Percentiles rank a stretch among this genome's conserved stretches.
Conservation (phyloP, 2,113 vertebrate genomes). For the Dicaeum eximium region DNA sequence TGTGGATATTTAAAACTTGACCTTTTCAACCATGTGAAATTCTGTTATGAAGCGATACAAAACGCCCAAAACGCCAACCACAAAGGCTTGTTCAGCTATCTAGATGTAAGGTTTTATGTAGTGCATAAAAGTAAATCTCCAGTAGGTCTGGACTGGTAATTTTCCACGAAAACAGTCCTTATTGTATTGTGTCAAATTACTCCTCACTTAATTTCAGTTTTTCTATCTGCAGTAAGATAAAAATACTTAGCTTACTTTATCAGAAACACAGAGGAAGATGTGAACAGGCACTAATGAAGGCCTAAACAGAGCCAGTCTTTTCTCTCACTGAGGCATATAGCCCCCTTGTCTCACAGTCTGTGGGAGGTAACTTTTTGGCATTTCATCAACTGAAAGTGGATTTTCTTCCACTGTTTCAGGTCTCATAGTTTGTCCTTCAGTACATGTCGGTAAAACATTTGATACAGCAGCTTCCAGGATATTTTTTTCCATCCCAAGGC, state of each 20-base stretch:
- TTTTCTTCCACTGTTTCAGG: constrained; percentile 24
- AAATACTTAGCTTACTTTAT: constrained; percentile 56
- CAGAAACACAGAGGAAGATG: constrained; percentile 20
- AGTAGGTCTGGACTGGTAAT: not conserved
- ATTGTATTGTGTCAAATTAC: not conserved
- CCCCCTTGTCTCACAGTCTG: constrained; percentile 82
- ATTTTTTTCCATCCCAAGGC: constrained; percentile 68
- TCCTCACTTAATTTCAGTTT: not conserved
- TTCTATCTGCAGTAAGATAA: constrained; percentile 38
- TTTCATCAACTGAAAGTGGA: constrained; percentile 49
- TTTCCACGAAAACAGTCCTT: not conserved
- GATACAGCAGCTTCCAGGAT: constrained; percentile 47
- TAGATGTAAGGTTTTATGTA: constrained; percentile 33
- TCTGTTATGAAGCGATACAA: not conserved
- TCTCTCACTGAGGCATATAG: constrained; percentile 85
- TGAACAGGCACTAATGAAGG: constrained; percentile 40
- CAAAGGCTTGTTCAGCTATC: constrained; percentile 3
- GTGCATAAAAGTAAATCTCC: constrained; percentile 42
- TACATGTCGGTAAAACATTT: constrained; percentile 12
- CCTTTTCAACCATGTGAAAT: not conserved
- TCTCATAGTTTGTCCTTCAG: constrained; percentile 42
- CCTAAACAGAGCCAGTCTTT: constrained; percentile 22
- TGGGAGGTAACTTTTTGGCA: constrained; percentile 82
- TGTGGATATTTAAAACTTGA: not conserved
- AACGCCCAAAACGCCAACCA: not conserved